phyloP scores from a whole-genome alignment of 2,888 invertebrate genomes.

The Pammene fasciana region DNA sequence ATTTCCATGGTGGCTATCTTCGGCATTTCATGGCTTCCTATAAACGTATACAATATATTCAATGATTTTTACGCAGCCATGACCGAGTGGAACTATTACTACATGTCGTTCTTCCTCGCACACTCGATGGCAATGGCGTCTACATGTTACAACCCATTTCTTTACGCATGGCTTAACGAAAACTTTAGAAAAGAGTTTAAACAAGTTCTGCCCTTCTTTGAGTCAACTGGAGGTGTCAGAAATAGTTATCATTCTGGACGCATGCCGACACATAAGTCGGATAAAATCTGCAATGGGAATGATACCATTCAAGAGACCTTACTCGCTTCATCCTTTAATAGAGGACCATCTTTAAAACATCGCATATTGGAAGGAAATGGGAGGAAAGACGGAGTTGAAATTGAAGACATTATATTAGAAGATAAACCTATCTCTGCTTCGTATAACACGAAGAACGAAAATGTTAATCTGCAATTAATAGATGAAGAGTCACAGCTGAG shows the following conservation, averaged over 20 bases:
- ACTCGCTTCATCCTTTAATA: slow-evolving; percentile 82
- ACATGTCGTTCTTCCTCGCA: slow-evolving; percentile 93
- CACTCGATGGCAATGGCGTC: slow-evolving; percentile 98
- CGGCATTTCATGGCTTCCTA: slow-evolving; percentile 93
- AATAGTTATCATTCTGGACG: slow-evolving; percentile 76
- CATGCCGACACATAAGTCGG: slow-evolving; percentile 81
- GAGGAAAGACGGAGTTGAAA: slow-evolving; percentile 81
- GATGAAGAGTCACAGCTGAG: slow-evolving; percentile 72
- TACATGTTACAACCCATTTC: slow-evolving; percentile 97
- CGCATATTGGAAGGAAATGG: slow-evolving; percentile 64
- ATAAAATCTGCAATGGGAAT: slow-evolving; percentile 89
- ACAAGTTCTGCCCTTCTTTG: slow-evolving; percentile 87
- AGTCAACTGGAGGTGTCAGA: slow-evolving; percentile 78
- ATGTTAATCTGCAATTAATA: slow-evolving; percentile 72
- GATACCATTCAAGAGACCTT: slow-evolving; percentile 88
- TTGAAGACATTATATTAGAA: slow-evolving; percentile 82
- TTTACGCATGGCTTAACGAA: slow-evolving; percentile 99
- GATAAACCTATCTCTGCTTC: slow-evolving; percentile 70
- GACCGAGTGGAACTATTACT: slow-evolving; percentile 90
- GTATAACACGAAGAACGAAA: slow-evolving; percentile 69
- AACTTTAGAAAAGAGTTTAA: slow-evolving; percentile 97
- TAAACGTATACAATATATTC: slow-evolving; percentile 91
- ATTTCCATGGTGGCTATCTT: slow-evolving; percentile 96
- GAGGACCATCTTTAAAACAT: slow-evolving; percentile 77
- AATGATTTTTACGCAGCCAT: slow-evolving; percentile 87